Percentiles rank a stretch among this genome's conserved stretches.
These are phyloP conservation scores for Acropternis orthonyx DNA, from an alignment of 2,797 vertebrate genomes.

Conservation along the genomic window DNA sequence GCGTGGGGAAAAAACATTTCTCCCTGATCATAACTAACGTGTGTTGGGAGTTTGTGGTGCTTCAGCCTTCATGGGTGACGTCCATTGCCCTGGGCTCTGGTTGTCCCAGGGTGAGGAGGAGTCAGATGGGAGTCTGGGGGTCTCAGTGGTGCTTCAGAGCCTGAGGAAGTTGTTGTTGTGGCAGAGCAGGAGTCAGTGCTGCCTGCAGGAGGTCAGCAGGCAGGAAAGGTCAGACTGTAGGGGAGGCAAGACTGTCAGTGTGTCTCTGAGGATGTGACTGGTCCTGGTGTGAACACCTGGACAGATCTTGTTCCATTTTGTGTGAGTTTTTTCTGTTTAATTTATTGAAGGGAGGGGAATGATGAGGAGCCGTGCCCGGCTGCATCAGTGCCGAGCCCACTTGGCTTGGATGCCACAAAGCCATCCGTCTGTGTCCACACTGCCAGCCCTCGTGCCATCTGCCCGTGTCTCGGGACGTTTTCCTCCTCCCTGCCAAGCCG, in stretches of 20 bases:
- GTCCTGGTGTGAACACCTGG: neutral
- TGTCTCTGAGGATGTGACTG: rapidly evolving
- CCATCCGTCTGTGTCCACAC: rapidly evolving
- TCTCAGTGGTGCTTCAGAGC: neutral
- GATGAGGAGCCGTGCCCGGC: neutral
- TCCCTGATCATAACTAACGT: neutral
- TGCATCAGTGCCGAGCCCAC: rapidly evolving
- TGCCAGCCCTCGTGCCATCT: rapidly evolving
- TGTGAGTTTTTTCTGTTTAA: rapidly evolving
- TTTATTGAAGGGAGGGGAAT: neutral
- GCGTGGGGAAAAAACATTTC: neutral
- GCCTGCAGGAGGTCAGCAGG: neutral
- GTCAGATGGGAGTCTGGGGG: neutral
- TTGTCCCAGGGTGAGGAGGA: neutral
- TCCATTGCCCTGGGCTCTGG: rapidly evolving
- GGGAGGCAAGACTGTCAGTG: rapidly evolving
- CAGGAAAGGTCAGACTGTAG: neutral
- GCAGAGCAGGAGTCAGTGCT: neutral
- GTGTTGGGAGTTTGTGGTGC: neutral
- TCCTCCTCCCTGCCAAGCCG: neutral
- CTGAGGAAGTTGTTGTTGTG: neutral
- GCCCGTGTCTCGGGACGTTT: rapidly evolving
- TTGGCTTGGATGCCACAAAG: rapidly evolving
- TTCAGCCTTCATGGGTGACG: neutral
- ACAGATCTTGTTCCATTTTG: neutral